Conservation (phyloP, 2,888 invertebrate genomes). For the Clepsis dumicolana region DNA sequence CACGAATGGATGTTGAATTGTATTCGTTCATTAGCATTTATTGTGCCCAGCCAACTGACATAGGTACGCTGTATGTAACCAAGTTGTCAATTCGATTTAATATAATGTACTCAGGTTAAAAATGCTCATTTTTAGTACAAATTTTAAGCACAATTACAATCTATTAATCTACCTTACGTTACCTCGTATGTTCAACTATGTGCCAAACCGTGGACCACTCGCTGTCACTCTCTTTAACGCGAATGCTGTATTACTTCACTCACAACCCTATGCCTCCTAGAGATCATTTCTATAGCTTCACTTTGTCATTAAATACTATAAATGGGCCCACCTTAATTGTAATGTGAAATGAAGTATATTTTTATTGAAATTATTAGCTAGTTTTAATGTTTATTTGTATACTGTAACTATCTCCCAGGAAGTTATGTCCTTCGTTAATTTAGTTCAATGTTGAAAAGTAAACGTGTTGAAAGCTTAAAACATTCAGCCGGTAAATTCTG, state of each 20-base stretch:
- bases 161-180: conserved; percentile 16
- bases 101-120: conserved; percentile 16
- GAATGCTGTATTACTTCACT: conserved; percentile 4
- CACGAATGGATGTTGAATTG: conserved; percentile 8
- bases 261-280: conserved; percentile 26
- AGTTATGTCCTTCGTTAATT: not conserved
- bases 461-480: conserved; percentile 13
- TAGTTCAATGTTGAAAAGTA: not conserved
- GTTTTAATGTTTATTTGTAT: conserved; percentile 25
- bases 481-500: conserved; percentile 9
- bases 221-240: not conserved
- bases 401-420: conserved; percentile 7
- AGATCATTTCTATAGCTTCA: conserved; percentile 36
- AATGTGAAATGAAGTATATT: conserved; percentile 36
- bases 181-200: conserved; percentile 27
- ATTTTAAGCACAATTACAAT: conserved; percentile 23
- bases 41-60: conserved; percentile 10
- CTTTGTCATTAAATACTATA: conserved; percentile 37
- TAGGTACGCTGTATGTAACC: conserved; percentile 13
- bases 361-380: conserved; percentile 40
- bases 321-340: conserved; percentile 42
- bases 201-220: conserved; percentile 34
- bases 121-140: conserved; percentile 34
- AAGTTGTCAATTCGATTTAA: conserved; percentile 7
- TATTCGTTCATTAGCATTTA: conserved; percentile 32